These are phyloP conservation scores for Vimba vimba DNA, from an alignment of 2,113 vertebrate genomes.

Conservation along the genomic window DNA sequence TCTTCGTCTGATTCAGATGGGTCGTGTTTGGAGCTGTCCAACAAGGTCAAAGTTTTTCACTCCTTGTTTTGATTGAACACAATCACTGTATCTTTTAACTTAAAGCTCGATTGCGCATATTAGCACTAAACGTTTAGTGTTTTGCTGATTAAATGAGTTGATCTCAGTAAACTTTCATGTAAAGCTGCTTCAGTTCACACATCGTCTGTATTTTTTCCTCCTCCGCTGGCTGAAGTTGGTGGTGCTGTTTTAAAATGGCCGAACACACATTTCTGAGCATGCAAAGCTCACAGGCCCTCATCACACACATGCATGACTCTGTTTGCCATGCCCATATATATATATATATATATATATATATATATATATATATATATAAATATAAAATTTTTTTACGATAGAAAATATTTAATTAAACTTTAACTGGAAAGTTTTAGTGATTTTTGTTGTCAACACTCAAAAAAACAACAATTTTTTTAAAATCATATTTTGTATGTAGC, in stretches of 20 bases:
- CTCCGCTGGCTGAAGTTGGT: constrained; percentile 38
- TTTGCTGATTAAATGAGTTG: neutral
- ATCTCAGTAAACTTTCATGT: neutral
- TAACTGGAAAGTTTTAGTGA: too few species aligned
- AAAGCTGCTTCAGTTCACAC: neutral
- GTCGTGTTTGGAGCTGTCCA: constrained; percentile 55
- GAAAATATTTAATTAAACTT: neutral
- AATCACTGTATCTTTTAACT: neutral
- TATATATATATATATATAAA: neutral
- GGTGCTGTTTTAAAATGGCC: constrained; percentile 81
- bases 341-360: too few species aligned
- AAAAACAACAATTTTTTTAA: too few species aligned
- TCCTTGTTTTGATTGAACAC: constrained; percentile 12
- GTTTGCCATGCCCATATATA: neutral
- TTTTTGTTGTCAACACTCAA: too few species aligned
- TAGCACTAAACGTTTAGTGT: neutral
- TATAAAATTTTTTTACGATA: too few species aligned
- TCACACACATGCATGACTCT: neutral
- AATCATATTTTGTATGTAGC: too few species aligned
- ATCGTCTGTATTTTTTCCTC: neutral
- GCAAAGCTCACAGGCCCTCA: constrained; percentile 30
- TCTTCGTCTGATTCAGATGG: neutral
- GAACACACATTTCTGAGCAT: constrained; percentile 64
- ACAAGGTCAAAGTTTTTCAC: constrained; percentile 33
- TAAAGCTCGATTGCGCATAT: neutral